Base-by-base conservation (phyloP, 2,888 invertebrate species). In the Perizoma flavofasciatum region DNA sequence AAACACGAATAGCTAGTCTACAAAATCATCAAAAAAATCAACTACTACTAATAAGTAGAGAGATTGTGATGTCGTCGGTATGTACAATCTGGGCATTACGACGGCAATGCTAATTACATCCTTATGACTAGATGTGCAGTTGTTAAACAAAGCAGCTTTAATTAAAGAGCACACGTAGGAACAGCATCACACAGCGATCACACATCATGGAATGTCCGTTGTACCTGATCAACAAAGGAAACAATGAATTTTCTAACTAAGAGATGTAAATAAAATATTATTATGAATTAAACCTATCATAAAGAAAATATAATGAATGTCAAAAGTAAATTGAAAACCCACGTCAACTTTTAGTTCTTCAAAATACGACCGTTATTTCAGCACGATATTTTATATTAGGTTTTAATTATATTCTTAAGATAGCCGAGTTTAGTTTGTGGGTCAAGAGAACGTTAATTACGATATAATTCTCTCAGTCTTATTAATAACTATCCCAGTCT, bases 31-130 rank as follows among this genome's bases (percentile, higher is more conserved):
- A 39, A 39, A 8, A 39, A 7, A 6, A 39, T 7, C 6, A 2
- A 22, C 22, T 22, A 2, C 1, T 22, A 22, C 3, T 22, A 22
- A 22, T 22, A 22, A 22, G 22, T 22, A 22, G 22, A 6, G 5
- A 11, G 22, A 45, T 45, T 43, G 34, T 45, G 45, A 22, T 43
- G 11, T 46, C 47, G 48, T 22, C 3, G 22, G 22, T 22, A 55
- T 59, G 52, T n/a, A 55, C 52, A 33, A 11, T 32, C 39, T 60
- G 48, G 6, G 60, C 60, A 47, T 33, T 56, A 50, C 39, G 71
- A 40, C 64, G 59, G 52, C 50, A 55, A 55, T 59, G 65, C 66
- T 84, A 83, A 86, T 86, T 81, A 71, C 78, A 80, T 81, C 80
- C 78, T 81, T 70, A 70, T 72, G 74, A 68, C 67, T 71, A 69